Evolutionary conservation across 2,113 vertebrate species (phyloP), one percentile per base, ranked within the genome.

Genomic region (Nothobranchius furzeri): DNA sequence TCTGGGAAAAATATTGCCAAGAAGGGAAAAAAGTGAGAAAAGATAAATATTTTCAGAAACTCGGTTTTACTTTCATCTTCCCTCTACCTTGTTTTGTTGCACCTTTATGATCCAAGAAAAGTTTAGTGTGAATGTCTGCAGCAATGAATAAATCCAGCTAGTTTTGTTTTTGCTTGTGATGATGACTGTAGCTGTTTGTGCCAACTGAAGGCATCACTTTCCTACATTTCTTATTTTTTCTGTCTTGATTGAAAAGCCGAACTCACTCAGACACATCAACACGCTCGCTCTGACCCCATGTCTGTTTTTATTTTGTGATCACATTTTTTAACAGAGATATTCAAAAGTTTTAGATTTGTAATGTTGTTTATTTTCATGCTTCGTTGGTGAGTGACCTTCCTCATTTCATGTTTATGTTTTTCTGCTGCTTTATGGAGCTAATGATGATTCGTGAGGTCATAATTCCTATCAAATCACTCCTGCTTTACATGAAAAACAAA

Each of bases 391-490:
- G 64, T 57, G 81, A 70, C 65, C 67, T 81, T 81, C 73, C 73
- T 83, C 45, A 81, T 75, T 73, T 69, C 57, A 62, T 58, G 68
- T 68, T 71, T 61, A 12, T 42, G 35, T 55, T 71, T 59, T 70
- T 74, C 57, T 60, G 68, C 75, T 12, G 69, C 68, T 60, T 83
- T 66, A 70, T 60, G 63, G 76, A 72, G 54, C 64, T 67, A 20
- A 79, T 81, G 73, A 67, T 70, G 71, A 85, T 83, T 78, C 70
- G 73, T 70, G 59, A 73, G 49, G 51, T 69, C 56, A 65, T 42
- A 15, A 48, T 66, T 68, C 55, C 63, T 54, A 30, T 47, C 51
- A 37, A 52, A 68, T 64, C 37, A 53, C 60, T 76, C 59, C 35
- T 20, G 20, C 20, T 59, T 76, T 61, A 71, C 53, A 57, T 45